These are phyloP conservation scores for Thalassaphorura encarpata DNA, from an alignment of 1,140 invertebrate genomes.

Conservation along the genomic window DNA sequence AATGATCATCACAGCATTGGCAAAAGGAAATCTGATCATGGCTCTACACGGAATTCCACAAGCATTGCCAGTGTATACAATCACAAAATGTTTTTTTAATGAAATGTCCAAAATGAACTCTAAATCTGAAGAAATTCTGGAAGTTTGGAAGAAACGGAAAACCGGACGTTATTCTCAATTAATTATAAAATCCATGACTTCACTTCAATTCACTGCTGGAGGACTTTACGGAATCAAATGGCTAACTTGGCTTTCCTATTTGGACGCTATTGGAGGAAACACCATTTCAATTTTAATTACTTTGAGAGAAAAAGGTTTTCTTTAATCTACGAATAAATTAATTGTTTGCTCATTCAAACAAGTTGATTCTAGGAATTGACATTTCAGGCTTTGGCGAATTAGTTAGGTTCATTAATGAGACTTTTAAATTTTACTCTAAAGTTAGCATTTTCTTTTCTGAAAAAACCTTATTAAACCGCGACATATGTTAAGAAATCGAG, in stretches of 20 bases:
- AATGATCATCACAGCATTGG: not conserved
- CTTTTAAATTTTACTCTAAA: too few species aligned
- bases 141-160: not conserved
- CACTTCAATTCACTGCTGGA: not conserved
- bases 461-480: too few species aligned
- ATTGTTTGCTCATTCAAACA: too few species aligned
- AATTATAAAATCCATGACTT: not conserved
- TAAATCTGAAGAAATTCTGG: not conserved
- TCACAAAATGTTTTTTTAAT: not conserved
- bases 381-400: too few species aligned
- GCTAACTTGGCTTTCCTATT: not conserved
- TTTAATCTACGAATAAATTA: too few species aligned
- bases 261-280: not conserved
- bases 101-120: not conserved
- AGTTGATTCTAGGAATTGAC: too few species aligned
- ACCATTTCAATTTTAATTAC: not conserved
- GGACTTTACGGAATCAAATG: not conserved
- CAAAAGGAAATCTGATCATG: not conserved
- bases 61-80: not conserved
- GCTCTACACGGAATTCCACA: not conserved
- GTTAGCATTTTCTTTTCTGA: too few species aligned
- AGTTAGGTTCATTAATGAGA: too few species aligned
- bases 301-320: not conserved
- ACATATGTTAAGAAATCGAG: too few species aligned
- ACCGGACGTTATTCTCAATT: not conserved